Percentiles rank a stretch among this genome's conserved stretches.
Conservation (phyloP, 2,888 invertebrate genomes). For the Trilocha varians region DNA sequence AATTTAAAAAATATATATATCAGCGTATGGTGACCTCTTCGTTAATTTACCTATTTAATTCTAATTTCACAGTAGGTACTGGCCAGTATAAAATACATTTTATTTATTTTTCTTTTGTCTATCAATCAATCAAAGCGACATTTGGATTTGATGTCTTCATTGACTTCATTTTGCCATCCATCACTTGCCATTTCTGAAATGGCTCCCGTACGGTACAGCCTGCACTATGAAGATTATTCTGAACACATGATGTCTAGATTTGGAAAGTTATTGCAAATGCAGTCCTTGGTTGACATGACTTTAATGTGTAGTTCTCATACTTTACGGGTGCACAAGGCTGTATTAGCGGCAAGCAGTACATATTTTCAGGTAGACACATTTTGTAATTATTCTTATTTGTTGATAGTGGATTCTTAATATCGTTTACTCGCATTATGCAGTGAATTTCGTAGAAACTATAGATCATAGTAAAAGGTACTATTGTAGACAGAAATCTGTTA, state of each 20-base stretch:
- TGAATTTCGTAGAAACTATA: too few relatives aligned
- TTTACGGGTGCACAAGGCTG: constrained; percentile 81
- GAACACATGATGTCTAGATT: constrained; percentile 78
- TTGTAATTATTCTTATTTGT: too few relatives aligned
- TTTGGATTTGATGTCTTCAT: not conserved
- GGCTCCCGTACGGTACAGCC: constrained; percentile 73
- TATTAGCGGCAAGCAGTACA: constrained; percentile 81
- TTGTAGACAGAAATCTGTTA: too few relatives aligned
- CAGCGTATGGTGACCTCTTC: too few relatives aligned
- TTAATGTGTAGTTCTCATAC: constrained; percentile 83
- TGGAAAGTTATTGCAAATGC: constrained; percentile 80
- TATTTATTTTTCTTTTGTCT: not conserved
- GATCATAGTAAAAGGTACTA: too few relatives aligned
- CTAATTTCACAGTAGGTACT: too few relatives aligned
- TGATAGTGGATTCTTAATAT: too few relatives aligned
- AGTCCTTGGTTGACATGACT: constrained; percentile 82
- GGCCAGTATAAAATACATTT: too few relatives aligned
- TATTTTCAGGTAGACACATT: constrained; percentile 79
- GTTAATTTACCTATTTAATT: too few relatives aligned
- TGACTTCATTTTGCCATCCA: too few relatives aligned
- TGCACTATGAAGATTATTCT: constrained; percentile 81
- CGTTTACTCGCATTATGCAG: too few relatives aligned
- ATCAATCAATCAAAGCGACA: not conserved
- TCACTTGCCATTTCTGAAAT: constrained; percentile 24
- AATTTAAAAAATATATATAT: too few relatives aligned